phyloP scores from a whole-genome alignment of 2,113 vertebrate species.

The Tiliqua scincoides region DNA sequence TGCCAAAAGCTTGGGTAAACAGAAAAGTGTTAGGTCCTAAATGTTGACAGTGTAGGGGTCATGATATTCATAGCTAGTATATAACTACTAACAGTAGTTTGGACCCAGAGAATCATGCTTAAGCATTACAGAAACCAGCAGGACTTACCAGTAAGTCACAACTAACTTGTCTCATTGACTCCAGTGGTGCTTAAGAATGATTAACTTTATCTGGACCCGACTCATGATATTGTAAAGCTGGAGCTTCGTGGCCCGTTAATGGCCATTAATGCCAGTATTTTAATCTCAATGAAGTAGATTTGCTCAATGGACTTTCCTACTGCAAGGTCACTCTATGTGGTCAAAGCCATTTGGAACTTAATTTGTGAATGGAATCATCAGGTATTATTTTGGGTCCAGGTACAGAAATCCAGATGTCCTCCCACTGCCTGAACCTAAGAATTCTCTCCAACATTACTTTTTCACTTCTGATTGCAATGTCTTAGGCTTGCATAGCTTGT shows the following conservation, averaged over 20 bases:
- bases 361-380: neutral
- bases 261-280: neutral
- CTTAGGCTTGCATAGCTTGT: neutral
- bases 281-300: neutral
- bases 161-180: too few species aligned
- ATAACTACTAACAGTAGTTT: too few species aligned
- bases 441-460: slow-evolving; percentile 25
- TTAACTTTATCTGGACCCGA: too few species aligned
- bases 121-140: too few species aligned
- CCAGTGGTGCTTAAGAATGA: too few species aligned
- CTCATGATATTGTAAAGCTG: neutral
- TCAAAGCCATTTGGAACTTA: neutral
- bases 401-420: neutral
- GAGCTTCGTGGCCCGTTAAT: neutral
- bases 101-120: too few species aligned
- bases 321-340: neutral
- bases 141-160: too few species aligned
- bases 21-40: too few species aligned
- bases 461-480: neutral
- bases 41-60: too few species aligned
- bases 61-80: too few species aligned
- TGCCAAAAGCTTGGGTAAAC: too few species aligned
- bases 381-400: neutral
- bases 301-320: neutral
- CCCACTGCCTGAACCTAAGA: neutral